A percentile compares a stretch with the other conserved stretches of the same genome.
Conservation (phyloP, 2,797 vertebrate genomes). For the Chaunax sp. region DNA sequence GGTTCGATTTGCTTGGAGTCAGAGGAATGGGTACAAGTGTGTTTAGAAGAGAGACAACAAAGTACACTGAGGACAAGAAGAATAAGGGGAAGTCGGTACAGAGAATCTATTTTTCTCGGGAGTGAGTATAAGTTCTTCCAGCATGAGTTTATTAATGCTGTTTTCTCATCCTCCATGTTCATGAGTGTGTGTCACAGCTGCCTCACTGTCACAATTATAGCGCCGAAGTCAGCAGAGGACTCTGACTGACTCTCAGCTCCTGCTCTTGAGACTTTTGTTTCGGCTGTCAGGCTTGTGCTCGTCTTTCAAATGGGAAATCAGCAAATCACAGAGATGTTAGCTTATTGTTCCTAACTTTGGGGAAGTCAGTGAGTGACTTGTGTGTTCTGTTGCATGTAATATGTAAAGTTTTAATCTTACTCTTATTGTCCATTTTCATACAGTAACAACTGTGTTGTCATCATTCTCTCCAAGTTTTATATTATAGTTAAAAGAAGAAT, state of each 20-base stretch:
- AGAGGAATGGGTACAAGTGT: too few relatives aligned
- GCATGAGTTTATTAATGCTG: not conserved
- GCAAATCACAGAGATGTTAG: not conserved
- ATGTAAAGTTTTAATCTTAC: not conserved
- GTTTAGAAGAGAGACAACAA: too few relatives aligned
- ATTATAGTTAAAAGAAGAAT: not conserved
- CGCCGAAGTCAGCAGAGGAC: slow-evolving; percentile 22
- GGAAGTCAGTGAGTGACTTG: not conserved
- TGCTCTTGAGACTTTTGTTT: slow-evolving; percentile 7
- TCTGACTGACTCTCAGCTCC: slow-evolving; percentile 10
- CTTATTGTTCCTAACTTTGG: not conserved
- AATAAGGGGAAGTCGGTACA: too few relatives aligned
- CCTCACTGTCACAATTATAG: not conserved
- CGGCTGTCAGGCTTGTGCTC: not conserved
- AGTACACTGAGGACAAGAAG: too few relatives aligned
- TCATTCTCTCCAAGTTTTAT: not conserved
- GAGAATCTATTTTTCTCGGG: not conserved
- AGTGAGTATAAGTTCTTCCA: not conserved
- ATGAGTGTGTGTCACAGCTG: not conserved
- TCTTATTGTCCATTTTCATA: not conserved
- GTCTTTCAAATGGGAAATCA: slow-evolving; percentile 25
- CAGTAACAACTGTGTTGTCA: not conserved
- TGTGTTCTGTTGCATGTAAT: not conserved
- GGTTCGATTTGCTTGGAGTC: too few relatives aligned
- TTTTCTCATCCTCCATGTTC: not conserved